Evolutionary conservation across 2,113 vertebrate species (phyloP).

Genomic region (Phycodurus eques): DNA sequence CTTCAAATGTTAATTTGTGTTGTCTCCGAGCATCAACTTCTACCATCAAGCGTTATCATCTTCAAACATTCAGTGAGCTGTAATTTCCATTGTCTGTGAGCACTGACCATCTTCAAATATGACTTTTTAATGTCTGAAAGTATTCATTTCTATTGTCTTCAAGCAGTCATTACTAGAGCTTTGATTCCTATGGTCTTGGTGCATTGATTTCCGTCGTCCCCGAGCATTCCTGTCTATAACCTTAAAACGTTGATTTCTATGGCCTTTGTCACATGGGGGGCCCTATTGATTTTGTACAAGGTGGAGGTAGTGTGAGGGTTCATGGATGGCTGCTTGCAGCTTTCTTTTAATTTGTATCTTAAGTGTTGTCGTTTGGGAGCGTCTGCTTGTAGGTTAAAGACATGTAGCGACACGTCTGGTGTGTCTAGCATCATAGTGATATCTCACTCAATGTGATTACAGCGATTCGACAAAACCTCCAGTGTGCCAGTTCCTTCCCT

Average conservation of each 20-base stretch:
- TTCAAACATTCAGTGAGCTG: too few relatives aligned
- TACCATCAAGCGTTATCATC: too few relatives aligned
- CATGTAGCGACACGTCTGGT: constrained; percentile 42
- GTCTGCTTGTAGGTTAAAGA: not conserved
- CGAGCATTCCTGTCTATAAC: not conserved
- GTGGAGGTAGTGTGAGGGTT: not conserved
- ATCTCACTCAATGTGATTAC: constrained; percentile 50
- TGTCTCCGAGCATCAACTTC: too few relatives aligned
- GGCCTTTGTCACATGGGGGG: too few relatives aligned
- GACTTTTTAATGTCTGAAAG: too few relatives aligned
- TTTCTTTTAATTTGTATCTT: not conserved
- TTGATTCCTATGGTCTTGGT: not conserved
- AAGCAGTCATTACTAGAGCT: not conserved
- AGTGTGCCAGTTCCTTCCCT: not conserved
- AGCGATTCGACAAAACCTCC: constrained; percentile 37
- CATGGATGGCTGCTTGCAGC: not conserved
- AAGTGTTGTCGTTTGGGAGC: not conserved
- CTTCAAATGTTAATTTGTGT: too few relatives aligned
- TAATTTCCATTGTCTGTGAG: too few relatives aligned
- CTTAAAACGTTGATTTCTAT: not conserved
- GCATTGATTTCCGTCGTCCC: not conserved
- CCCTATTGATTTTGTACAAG: not conserved
- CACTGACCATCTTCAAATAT: too few relatives aligned
- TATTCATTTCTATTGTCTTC: too few relatives aligned
- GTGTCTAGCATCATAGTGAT: constrained; percentile 35